Evolutionary conservation across 2,113 vertebrate genomes (phyloP).

Genomic region (Paramisgurnus dabryanus): DNA sequence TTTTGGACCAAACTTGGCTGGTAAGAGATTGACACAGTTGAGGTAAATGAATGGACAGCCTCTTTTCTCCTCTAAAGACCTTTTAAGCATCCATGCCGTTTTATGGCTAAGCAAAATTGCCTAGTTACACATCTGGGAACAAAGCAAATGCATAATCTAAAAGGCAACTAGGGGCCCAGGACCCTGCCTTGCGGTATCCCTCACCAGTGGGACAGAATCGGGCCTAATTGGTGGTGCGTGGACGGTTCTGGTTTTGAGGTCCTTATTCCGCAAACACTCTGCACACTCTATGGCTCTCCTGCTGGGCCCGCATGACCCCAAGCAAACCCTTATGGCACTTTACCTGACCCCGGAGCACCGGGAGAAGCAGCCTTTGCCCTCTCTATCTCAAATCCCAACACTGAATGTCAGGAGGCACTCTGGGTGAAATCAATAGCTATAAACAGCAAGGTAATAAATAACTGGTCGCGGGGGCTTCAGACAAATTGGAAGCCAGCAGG

Average conservation of each 20-base stretch:
- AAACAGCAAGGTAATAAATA: conserved; percentile 81
- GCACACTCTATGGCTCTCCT: conserved; percentile 49
- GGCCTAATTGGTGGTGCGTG: conserved; percentile 70
- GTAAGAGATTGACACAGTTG: background rate
- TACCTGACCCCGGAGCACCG: conserved; percentile 76
- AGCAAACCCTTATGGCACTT: conserved; percentile 75
- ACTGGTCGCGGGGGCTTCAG: conserved; percentile 62
- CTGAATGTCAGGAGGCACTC: conserved; percentile 67
- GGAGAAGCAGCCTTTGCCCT: conserved; percentile 69
- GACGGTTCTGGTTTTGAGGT: conserved; percentile 49
- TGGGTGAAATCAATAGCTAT: conserved; percentile 72
- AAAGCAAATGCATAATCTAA: conserved; percentile 70
- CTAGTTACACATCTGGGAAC: conserved; percentile 74
- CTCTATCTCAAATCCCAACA: conserved; percentile 68
- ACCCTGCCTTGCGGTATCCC: conserved; percentile 69
- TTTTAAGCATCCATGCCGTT: conserved; percentile 69
- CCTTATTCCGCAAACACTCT: conserved; percentile 5
- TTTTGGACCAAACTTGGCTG: background rate
- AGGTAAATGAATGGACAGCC: conserved; percentile 60
- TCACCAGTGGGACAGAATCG: background rate
- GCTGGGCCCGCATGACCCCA: conserved; percentile 79
- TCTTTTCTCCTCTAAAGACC: conserved; percentile 61
- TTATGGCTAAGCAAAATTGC: conserved; percentile 76
- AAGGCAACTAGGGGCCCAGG: conserved; percentile 69
- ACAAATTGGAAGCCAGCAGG: conserved; percentile 74